Percentiles rank a stretch among this genome's conserved stretches.
Evolutionary conservation across 2,797 vertebrate species (phyloP).

Genomic region (Acipenser transmontanus): DNA sequence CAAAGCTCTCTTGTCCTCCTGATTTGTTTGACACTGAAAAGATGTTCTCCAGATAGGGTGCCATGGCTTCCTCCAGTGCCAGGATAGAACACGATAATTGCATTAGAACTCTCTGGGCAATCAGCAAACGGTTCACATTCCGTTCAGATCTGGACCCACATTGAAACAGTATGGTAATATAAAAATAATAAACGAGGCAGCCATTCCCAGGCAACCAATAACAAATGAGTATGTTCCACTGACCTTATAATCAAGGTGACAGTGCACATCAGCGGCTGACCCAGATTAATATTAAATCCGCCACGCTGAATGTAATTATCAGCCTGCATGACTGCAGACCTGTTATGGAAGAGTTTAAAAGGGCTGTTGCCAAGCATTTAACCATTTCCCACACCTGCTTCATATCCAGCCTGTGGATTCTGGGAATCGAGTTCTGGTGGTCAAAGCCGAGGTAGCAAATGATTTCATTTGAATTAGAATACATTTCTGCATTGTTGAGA

Average conservation of each 20-base stretch:
- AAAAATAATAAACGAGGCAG: background rate
- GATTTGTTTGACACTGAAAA: constrained; percentile 1
- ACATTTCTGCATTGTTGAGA: no score
- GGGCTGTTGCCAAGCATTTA: no score
- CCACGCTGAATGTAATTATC: background rate
- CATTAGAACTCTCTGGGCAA: background rate
- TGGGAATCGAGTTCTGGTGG: no score
- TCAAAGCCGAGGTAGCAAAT: no score
- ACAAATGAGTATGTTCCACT: background rate
- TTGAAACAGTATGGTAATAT: background rate
- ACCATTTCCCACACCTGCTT: no score
- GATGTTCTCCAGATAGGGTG: background rate
- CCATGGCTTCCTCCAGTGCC: background rate
- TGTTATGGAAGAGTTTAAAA: no score
- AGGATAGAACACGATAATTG: background rate
- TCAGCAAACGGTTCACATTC: background rate
- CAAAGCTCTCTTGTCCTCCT: background rate
- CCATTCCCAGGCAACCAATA: no score
- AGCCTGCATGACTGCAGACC: background rate
- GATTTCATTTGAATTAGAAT: no score
- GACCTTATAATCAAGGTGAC: background rate
- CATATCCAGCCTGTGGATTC: no score
- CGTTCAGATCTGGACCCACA: background rate
- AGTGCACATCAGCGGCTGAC: background rate
- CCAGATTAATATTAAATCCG: background rate